A percentile compares a stretch with the other conserved stretches of the same genome.
These are phyloP conservation scores for Oryzaephilus surinamensis DNA, from an alignment of 1,140 invertebrate genomes.

Conservation along the genomic window DNA sequence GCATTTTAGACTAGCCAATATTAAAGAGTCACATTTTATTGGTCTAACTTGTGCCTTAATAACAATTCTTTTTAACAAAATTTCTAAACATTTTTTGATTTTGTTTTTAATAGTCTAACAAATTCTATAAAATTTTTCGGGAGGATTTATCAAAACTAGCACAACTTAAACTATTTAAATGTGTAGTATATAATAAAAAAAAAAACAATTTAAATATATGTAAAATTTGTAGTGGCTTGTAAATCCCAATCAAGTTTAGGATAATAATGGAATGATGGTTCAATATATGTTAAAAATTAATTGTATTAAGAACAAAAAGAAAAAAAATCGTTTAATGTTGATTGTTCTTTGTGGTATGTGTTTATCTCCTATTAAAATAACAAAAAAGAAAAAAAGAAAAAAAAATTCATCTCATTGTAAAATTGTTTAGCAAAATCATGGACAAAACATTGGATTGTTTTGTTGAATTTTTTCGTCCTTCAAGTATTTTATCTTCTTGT, in stretches of 20 bases:
- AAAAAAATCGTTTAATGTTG: conserved; percentile 20
- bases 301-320: neutral
- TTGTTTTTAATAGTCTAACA: conserved; percentile 11
- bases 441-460: too few relatives aligned
- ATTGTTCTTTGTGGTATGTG: conserved; percentile 25
- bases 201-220: too few relatives aligned
- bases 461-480: too few relatives aligned
- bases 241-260: conserved; percentile 8
- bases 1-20: conserved; percentile 10
- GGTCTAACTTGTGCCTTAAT: conserved; percentile 11
- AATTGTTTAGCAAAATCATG: neutral
- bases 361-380: conserved; percentile 6
- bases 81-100: conserved; percentile 5
- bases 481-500: conserved; percentile 6
- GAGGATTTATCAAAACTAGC: conserved; percentile 12
- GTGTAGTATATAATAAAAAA: conserved; percentile 24
- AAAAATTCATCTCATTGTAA: neutral
- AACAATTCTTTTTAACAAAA: neutral
- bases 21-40: conserved; percentile 1
- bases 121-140: conserved; percentile 12
- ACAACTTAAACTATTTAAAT: conserved; percentile 24
- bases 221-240: conserved; percentile 20
- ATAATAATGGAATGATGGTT: conserved; percentile 16
- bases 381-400: neutral
- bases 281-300: conserved; percentile 19